These are phyloP conservation scores for Fragum whitleyi DNA, from an alignment of 2,888 invertebrate genomes.

Conservation along the genomic window DNA sequence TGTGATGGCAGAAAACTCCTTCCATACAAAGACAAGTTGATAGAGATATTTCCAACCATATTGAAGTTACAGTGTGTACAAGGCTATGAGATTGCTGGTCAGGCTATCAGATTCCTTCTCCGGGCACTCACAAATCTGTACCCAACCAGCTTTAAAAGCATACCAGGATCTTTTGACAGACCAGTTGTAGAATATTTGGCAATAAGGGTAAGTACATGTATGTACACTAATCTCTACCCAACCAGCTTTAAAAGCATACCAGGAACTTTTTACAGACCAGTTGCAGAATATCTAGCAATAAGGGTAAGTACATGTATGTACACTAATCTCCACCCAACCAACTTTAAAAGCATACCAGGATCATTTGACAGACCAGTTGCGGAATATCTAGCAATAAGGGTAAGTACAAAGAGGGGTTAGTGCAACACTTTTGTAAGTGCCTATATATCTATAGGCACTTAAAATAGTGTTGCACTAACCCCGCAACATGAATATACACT, in stretches of 20 bases:
- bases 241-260: slow-evolving; percentile 89
- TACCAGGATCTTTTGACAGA: slow-evolving; percentile 88
- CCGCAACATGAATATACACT: slow-evolving; percentile 83
- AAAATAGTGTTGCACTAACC: no score
- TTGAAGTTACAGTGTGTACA: slow-evolving; percentile 90
- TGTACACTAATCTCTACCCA: slow-evolving; percentile 88
- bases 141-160: slow-evolving; percentile 89
- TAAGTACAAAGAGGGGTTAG: slow-evolving; percentile 77
- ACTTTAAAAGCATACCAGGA: slow-evolving; percentile 88
- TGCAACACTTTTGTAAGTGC: no score
- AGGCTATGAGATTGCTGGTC: slow-evolving; percentile 89
- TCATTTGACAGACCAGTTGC: slow-evolving; percentile 89
- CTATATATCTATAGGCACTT: no score
- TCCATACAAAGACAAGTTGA: slow-evolving; percentile 89
- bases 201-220: slow-evolving; percentile 86
- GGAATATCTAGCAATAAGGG: slow-evolving; percentile 90
- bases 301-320: slow-evolving; percentile 85
- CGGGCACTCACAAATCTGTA: slow-evolving; percentile 88
- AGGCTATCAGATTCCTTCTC: slow-evolving; percentile 88
- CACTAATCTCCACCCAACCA: slow-evolving; percentile 88
- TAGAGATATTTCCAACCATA: slow-evolving; percentile 90
- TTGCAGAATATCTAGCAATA: slow-evolving; percentile 90
- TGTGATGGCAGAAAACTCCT: slow-evolving; percentile 89
- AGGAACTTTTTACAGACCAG: slow-evolving; percentile 88
- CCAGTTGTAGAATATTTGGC: slow-evolving; percentile 90